A percentile compares a stretch with the other conserved stretches of the same genome.
Conservation (phyloP, 2,797 vertebrate species). For the Falco rusticolus region DNA sequence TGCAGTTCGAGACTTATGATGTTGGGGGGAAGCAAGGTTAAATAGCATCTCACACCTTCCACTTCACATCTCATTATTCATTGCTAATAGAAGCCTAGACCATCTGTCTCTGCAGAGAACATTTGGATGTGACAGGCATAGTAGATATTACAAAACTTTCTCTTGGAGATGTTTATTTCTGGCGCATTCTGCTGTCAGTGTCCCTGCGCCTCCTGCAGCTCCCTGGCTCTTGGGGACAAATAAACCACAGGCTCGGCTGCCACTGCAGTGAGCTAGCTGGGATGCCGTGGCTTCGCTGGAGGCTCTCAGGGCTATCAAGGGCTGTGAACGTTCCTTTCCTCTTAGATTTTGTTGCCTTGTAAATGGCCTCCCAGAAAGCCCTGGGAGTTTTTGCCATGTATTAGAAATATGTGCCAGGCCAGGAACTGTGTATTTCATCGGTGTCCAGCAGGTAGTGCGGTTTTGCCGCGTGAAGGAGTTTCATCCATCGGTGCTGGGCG, state of each 20-base stretch:
- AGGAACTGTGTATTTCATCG: neutral
- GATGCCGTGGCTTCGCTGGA: fast-evolving
- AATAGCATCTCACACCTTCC: slow-evolving; percentile 72
- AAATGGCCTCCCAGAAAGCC: neutral
- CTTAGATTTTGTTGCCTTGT: neutral
- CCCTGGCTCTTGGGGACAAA: fast-evolving
- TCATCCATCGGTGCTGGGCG: neutral
- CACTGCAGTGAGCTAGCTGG: neutral
- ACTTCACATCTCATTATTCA: slow-evolving; percentile 73
- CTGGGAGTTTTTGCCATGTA: neutral
- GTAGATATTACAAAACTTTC: slow-evolving; percentile 36
- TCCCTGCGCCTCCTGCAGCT: neutral
- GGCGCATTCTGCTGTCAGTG: neutral
- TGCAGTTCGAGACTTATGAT: slow-evolving; percentile 21
- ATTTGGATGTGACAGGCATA: slow-evolving; percentile 60
- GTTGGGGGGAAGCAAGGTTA: slow-evolving; percentile 65
- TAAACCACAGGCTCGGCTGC: neutral
- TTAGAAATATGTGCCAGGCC: neutral
- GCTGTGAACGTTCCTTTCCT: neutral
- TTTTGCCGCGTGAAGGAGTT: fast-evolving
- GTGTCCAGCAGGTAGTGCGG: neutral
- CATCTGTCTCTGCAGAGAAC: slow-evolving; percentile 69
- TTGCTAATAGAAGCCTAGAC: slow-evolving; percentile 67
- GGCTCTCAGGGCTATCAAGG: neutral
- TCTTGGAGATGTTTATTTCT: slow-evolving; percentile 33